Base-by-base conservation (phyloP, 2,113 vertebrate species). In the Otus sunia region DNA sequence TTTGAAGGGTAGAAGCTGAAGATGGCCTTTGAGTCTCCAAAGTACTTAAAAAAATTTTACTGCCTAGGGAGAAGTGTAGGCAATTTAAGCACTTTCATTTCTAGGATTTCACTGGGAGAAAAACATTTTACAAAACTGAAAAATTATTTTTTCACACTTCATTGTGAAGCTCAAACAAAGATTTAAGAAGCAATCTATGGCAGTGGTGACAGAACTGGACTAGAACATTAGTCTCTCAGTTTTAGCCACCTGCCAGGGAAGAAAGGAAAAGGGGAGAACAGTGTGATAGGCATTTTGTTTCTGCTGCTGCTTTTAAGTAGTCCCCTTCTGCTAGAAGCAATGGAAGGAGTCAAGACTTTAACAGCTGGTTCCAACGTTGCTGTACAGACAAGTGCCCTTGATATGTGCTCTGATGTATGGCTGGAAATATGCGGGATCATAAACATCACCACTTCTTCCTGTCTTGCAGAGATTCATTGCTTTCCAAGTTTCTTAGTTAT, bases 321-420 rank as follows among this genome's bases (percentile, higher is more conserved):
- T n/a, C 17, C 32, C 13, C 14, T 64, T 78, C 34, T 72, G 52
- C 47, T 2, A 12, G 56, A 49, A 56, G 67, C 55, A 71, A 39
- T 27, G 37, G 80, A 47, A 56, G 63, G 55, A 72, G 52, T 15
- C 5, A 15, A 39, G 16, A 16, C 56, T 67, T 71, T 21, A 53
- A 16, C 0, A 0, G 14, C 55, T 39, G 29, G 5, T n/a, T 69
- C 37, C 50, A 47, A 8, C 50, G 4, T 1, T 1, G 4, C 56
- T 74, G n/a, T 11, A 37, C 15, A n/a, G 45, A 6, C 55, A 69
- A 69, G 47, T 63, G 68, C 41, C 91, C 88, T 90, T 92, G 79
- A 5, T 47, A 2, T 0, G 37, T 67, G 2, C 79, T 69, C 75
- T 77, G 75, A 22, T 20, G 39, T n/a, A 45, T 25, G 83, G 47